Evolutionary conservation across 2,888 invertebrate genomes (phyloP).

Genomic region (Volucella zonaria): DNA sequence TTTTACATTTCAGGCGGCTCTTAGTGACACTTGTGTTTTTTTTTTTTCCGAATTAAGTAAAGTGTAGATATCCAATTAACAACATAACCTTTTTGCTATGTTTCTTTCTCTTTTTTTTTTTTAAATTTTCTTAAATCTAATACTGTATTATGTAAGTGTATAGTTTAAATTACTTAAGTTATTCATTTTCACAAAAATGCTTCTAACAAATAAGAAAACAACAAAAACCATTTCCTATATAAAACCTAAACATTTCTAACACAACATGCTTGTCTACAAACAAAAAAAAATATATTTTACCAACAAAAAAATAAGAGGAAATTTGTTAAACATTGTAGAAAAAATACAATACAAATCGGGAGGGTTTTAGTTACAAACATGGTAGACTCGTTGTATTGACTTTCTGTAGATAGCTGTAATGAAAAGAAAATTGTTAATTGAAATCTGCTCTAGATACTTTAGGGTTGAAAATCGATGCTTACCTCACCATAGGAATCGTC

Average conservation of each 20-base stretch:
- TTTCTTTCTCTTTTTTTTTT: slow-evolving; percentile 22
- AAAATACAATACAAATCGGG: slow-evolving; percentile 3
- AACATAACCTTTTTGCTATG: slow-evolving; percentile 28
- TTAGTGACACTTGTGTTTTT: slow-evolving; percentile 7
- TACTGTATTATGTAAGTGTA: slow-evolving; percentile 57
- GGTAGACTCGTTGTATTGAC: background rate
- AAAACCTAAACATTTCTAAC: slow-evolving; percentile 40
- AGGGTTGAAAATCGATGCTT: slow-evolving; percentile 51
- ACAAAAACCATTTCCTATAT: slow-evolving; percentile 35
- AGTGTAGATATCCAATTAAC: slow-evolving; percentile 18
- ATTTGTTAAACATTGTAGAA: slow-evolving; percentile 1
- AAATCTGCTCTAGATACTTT: background rate
- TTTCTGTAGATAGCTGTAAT: slow-evolving; percentile 12
- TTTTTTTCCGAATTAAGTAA: slow-evolving; percentile 34
- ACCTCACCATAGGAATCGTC: slow-evolving; percentile 79
- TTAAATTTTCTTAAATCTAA: slow-evolving; percentile 22
- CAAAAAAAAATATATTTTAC: background rate
- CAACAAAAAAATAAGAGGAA: background rate
- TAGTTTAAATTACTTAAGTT: slow-evolving; percentile 53
- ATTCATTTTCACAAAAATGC: slow-evolving; percentile 12
- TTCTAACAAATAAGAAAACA: slow-evolving; percentile 22
- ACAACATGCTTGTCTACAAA: slow-evolving; percentile 51
- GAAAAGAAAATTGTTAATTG: background rate
- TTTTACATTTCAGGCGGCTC: background rate
- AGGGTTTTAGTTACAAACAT: slow-evolving; percentile 12